Percentiles rank a stretch among this genome's conserved stretches.
Conservation (phyloP, 1,140 invertebrate genomes). For the Trichonephila inaurata region DNA sequence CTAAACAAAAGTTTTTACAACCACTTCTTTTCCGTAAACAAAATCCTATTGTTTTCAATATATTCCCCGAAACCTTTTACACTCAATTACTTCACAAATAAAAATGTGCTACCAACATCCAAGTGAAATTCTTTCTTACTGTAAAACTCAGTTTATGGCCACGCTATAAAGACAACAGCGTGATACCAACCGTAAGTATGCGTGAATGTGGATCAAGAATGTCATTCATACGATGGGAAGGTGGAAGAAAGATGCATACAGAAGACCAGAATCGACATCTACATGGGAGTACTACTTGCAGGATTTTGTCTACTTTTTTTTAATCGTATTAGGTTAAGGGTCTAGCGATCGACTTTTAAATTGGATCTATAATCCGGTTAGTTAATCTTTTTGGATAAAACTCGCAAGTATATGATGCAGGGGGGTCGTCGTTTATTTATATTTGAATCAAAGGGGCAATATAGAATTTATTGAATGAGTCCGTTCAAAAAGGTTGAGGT, state of each 20-base stretch:
- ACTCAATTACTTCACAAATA: no score
- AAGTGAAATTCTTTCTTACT: no score
- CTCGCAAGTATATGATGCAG: not conserved
- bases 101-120: no score
- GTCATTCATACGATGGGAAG: not conserved
- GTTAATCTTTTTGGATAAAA: slow-evolving; percentile 57
- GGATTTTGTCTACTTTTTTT: slow-evolving; percentile 5
- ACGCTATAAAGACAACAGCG: not conserved
- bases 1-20: no score
- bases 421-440: not conserved
- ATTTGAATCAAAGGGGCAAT: not conserved
- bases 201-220: not conserved
- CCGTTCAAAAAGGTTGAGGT: no score
- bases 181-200: not conserved
- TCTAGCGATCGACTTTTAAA: slow-evolving; percentile 18
- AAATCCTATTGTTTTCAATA: no score
- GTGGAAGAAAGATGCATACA: not conserved
- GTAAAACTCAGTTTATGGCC: not conserved
- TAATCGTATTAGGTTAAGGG: slow-evolving; percentile 13
- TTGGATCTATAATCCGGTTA: slow-evolving; percentile 59
- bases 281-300: not conserved
- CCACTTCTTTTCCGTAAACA: no score
- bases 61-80: no score
- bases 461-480: not conserved
- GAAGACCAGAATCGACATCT: not conserved